phyloP scores from a whole-genome alignment of 2,888 invertebrate species.

The Chrysomela aeneicollis region DNA sequence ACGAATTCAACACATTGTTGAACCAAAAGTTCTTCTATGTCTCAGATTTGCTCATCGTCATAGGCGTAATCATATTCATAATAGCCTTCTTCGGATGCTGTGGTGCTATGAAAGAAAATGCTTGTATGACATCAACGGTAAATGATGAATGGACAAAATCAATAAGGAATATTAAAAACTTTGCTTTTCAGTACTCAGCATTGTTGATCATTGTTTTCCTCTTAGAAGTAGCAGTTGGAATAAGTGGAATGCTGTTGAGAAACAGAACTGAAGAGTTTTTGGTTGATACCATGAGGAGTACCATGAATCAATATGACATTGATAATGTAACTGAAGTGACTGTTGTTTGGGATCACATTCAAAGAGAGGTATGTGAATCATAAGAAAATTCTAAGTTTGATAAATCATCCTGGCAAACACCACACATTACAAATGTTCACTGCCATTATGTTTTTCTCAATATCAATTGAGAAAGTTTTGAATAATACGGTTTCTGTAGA shows the following conservation, averaged over 20 bases:
- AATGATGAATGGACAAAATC: constrained; percentile 56
- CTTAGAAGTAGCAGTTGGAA: constrained; percentile 82
- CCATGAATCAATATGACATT: constrained; percentile 68
- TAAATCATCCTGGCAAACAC: too few relatives aligned
- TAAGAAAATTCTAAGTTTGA: too few relatives aligned
- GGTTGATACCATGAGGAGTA: constrained; percentile 71
- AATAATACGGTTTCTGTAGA: too few relatives aligned
- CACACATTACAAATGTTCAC: too few relatives aligned
- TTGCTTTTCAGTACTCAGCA: constrained; percentile 71
- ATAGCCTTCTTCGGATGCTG: constrained; percentile 96
- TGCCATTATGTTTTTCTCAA: too few relatives aligned
- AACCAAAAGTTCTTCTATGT: constrained; percentile 83
- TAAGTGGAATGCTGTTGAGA: constrained; percentile 79
- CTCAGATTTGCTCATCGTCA: constrained; percentile 84
- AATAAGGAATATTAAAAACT: background rate
- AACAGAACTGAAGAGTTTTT: constrained; percentile 72
- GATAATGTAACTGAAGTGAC: constrained; percentile 63
- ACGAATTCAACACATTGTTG: constrained; percentile 80
- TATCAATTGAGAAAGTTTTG: too few relatives aligned
- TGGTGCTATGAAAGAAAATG: constrained; percentile 92
- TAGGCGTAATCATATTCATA: constrained; percentile 86
- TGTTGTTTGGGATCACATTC: constrained; percentile 81
- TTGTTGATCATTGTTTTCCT: constrained; percentile 81
- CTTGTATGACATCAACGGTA: constrained; percentile 92
- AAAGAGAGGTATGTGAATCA: constrained; percentile 77